A percentile compares a stretch with the other conserved stretches of the same genome.
Conservation (phyloP, 1,140 invertebrate species). For the Parapsyche elsis region DNA sequence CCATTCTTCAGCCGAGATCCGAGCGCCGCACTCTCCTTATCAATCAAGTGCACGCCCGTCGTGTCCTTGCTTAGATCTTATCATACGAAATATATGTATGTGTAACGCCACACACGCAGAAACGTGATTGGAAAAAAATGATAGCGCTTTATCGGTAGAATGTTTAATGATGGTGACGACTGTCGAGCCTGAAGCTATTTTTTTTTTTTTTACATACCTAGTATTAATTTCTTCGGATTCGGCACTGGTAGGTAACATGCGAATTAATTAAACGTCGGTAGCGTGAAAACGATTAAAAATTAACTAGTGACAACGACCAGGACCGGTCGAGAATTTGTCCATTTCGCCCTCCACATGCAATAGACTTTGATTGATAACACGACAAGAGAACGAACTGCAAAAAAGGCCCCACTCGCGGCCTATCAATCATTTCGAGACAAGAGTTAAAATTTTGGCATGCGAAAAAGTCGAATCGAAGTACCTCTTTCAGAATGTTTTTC, state of each 20-base stretch:
- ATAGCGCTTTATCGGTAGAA: too few species aligned
- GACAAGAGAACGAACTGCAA: not conserved
- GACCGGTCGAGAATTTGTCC: slow-evolving; percentile 15
- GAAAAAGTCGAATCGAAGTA: too few species aligned
- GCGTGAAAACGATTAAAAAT: slow-evolving; percentile 20
- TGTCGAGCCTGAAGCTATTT: too few species aligned
- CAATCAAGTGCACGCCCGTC: not conserved
- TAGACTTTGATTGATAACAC: slow-evolving; percentile 32
- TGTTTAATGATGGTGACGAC: too few species aligned
- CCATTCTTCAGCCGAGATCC: not conserved
- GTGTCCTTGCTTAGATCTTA: slow-evolving; percentile 4
- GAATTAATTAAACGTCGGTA: not conserved
- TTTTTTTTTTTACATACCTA: too few species aligned
- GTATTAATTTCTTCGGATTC: too few species aligned
- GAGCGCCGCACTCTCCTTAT: slow-evolving; percentile 10
- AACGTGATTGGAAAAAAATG: too few species aligned
- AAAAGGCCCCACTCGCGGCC: not conserved
- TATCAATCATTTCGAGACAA: slow-evolving; percentile 28
- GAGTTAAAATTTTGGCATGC: too few species aligned
- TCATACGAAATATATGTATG: too few species aligned
- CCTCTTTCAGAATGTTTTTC: too few species aligned
- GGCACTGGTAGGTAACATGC: not conserved
- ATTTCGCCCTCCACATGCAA: slow-evolving; percentile 1
- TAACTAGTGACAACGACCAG: not conserved
- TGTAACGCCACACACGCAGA: too few species aligned